Percentiles rank a stretch among this genome's conserved stretches.
These are phyloP conservation scores for Microplitis demolitor DNA, from an alignment of 1,140 invertebrate genomes.

Conservation along the genomic window DNA sequence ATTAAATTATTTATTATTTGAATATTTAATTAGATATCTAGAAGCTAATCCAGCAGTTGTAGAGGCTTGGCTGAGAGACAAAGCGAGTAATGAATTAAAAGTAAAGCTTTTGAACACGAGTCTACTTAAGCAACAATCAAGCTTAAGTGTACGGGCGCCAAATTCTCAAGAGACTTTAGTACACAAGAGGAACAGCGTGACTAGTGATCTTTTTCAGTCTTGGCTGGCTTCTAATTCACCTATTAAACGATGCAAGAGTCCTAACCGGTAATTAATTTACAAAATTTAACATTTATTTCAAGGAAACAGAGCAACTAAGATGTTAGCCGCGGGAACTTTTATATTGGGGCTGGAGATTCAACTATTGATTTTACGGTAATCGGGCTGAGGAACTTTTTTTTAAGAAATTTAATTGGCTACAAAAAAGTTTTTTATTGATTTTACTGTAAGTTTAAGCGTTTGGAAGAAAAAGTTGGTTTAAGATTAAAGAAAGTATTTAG, in stretches of 20 bases:
- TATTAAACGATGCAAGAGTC: slow-evolving; percentile 62
- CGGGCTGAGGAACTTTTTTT: no score
- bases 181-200: slow-evolving; percentile 73
- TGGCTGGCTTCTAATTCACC: slow-evolving; percentile 77
- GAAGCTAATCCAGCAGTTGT: slow-evolving; percentile 65
- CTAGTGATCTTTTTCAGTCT: slow-evolving; percentile 81
- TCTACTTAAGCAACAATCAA: slow-evolving; percentile 48
- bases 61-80: slow-evolving; percentile 75
- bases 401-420: no score
- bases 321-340: no score
- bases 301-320: no score
- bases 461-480: no score
- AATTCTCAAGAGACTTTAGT: slow-evolving; percentile 56
- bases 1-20: not conserved
- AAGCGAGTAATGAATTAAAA: slow-evolving; percentile 70
- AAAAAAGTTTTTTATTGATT: no score
- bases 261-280: slow-evolving; percentile 63
- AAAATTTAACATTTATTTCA: no score
- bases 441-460: no score
- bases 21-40: slow-evolving; percentile 53
- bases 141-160: slow-evolving; percentile 46
- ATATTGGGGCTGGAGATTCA: no score
- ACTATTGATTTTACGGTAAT: no score
- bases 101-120: slow-evolving; percentile 55
- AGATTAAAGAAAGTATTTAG: no score